Conservation (phyloP, 2,888 invertebrate genomes). For the Macropis europaea region DNA sequence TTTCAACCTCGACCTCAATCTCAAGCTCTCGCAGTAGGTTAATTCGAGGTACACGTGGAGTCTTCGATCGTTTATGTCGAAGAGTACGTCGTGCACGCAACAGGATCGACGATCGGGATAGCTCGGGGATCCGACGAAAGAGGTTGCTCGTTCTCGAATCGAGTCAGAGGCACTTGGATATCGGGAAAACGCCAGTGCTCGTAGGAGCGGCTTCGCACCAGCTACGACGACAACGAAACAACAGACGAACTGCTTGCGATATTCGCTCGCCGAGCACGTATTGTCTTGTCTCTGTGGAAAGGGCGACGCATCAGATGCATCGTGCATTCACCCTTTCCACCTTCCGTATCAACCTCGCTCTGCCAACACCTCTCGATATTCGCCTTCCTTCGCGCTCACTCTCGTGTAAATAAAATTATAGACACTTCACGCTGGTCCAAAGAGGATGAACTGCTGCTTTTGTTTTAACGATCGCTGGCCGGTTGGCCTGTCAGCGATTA, state of each 20-base stretch:
- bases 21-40: no score
- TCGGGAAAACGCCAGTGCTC: slow-evolving; percentile 52
- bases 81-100: no score
- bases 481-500: no score
- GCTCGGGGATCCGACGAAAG: slow-evolving; percentile 34
- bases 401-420: neutral
- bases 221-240: slow-evolving; percentile 30
- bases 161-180: slow-evolving; percentile 33
- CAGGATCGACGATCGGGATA: slow-evolving; percentile 9
- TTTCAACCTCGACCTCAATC: no score
- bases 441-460: no score
- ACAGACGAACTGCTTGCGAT: slow-evolving; percentile 26
- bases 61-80: no score
- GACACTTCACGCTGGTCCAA: neutral
- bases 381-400: neutral
- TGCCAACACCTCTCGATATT: slow-evolving; percentile 15
- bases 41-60: no score
- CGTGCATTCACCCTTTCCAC: slow-evolving; percentile 36
- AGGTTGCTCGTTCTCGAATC: slow-evolving; percentile 42
- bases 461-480: no score
- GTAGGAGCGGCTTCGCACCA: slow-evolving; percentile 20
- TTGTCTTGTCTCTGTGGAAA: slow-evolving; percentile 38
- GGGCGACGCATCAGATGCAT: slow-evolving; percentile 41
- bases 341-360: neutral
- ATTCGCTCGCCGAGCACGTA: slow-evolving; percentile 53